These are phyloP conservation scores for Glareola pratincola DNA, from an alignment of 2,113 vertebrate species.

Conservation along the genomic window DNA sequence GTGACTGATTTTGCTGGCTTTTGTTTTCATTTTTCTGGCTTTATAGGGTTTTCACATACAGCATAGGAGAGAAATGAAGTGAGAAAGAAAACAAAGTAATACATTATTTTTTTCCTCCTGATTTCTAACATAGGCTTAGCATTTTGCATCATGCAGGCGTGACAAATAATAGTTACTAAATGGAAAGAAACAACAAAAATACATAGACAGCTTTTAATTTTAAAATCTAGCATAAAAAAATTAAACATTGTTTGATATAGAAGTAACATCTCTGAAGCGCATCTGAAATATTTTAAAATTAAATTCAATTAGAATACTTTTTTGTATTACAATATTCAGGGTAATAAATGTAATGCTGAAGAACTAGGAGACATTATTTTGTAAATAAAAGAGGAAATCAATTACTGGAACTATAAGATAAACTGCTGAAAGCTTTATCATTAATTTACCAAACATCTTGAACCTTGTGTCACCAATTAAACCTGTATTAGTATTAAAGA, in stretches of 20 bases:
- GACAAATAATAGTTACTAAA: not conserved
- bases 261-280: not conserved
- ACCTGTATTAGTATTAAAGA: not conserved
- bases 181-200: not conserved
- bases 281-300: not conserved
- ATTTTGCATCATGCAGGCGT: not conserved
- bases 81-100: not conserved
- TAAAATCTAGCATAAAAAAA: not conserved
- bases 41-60: not conserved
- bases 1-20: not conserved
- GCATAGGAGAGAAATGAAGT: not conserved
- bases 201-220: not conserved
- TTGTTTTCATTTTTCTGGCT: not conserved
- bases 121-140: not conserved
- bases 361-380: not conserved
- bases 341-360: not conserved
- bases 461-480: not conserved
- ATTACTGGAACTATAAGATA: not conserved
- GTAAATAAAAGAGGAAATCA: not conserved
- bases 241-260: not conserved
- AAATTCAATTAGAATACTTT: not conserved
- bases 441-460: not conserved
- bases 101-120: not conserved
- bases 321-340: not conserved
- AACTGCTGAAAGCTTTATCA: not conserved